Percentiles rank a stretch among this genome's conserved stretches.
Evolutionary conservation across 53 echinoderm and acorn worm genomes (phyloP).

Genomic region (Holothuria scabra): DNA sequence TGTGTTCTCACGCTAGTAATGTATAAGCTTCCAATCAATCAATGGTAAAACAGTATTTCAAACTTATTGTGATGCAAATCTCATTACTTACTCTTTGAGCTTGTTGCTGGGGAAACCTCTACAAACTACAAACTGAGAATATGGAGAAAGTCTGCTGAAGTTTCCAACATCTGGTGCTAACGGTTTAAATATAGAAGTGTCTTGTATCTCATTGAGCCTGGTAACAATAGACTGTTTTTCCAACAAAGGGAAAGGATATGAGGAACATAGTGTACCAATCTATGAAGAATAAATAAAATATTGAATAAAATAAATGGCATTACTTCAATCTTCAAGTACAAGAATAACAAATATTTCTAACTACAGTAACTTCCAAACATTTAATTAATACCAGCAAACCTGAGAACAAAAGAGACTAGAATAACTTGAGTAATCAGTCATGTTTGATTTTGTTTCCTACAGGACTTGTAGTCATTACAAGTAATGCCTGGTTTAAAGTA

Average conservation of each 20-base stretch:
- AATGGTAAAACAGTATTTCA: no score
- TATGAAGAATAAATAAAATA: constrained; percentile 22
- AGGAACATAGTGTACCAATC: constrained; percentile 64
- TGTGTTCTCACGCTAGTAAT: neutral
- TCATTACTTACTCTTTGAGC: constrained; percentile 62
- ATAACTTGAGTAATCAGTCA: no score
- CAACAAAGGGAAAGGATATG: constrained; percentile 77
- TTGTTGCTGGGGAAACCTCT: constrained; percentile 74
- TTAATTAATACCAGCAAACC: no score
- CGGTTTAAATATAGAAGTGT: constrained; percentile 61
- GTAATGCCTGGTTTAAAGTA: no score
- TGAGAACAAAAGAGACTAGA: no score
- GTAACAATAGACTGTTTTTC: constrained; percentile 64
- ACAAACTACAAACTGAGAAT: constrained; percentile 83
- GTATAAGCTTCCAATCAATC: neutral
- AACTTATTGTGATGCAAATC: neutral
- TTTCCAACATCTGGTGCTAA: constrained; percentile 73
- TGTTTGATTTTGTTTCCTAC: no score
- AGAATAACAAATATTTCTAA: no score
- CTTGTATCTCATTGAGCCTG: constrained; percentile 53
- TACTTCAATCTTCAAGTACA: no score
- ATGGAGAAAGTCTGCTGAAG: constrained; percentile 47
- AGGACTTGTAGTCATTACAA: no score
- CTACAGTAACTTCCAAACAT: no score
- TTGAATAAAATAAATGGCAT: neutral